Base-by-base conservation (phyloP, 2,888 invertebrate genomes). In the Zeuzera pyrina region DNA sequence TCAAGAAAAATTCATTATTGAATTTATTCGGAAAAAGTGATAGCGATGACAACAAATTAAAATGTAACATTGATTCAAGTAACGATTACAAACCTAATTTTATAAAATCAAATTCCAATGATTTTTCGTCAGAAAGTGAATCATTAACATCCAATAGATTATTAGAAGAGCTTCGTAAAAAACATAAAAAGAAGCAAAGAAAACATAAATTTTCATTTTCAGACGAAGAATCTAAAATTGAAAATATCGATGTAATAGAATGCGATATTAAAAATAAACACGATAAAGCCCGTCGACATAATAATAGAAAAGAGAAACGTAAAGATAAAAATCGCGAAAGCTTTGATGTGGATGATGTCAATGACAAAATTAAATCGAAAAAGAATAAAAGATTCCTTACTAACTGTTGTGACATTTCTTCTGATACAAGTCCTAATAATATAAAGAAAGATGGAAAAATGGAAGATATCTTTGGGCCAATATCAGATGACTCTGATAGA, bases 381-480 rank as follows among this genome's bases (percentile, higher is more conserved):
- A 88, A 87, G 55, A 84, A 85, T 14, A 87, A 84, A 57, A 85
- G 76, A 45, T 52, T 54, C 2, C 50, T 60, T 1, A 59, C 53
- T 37, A 57, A 47, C 31, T 43, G 50, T 11, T 63, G 60, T 44
- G 79, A 78, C 30, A 46, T 52, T 27, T 33, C 45, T 7, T 39
- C 54, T 19, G 81, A 83, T 25, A 43, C 48, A n/a, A 35, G 57
- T 34, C 46, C 60, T 12, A 72, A 54, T 43, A 62, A 54, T 32
- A 53, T 67, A 1, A 88, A 90, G 49, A 88, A 91, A 39, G 91
- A 91, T 45, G 92, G 89, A 14, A 91, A 93, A 69, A 92, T 94
- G 91, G 93, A 94, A 64, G 93, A 93, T 47, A 94, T 94, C 39
- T 94, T 94, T 69, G 94, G 94, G 0, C 92, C 93, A 7, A 79